Evolutionary conservation across 2,888 invertebrate species (phyloP).

Genomic region (Caenorhabditis japonica): DNA sequence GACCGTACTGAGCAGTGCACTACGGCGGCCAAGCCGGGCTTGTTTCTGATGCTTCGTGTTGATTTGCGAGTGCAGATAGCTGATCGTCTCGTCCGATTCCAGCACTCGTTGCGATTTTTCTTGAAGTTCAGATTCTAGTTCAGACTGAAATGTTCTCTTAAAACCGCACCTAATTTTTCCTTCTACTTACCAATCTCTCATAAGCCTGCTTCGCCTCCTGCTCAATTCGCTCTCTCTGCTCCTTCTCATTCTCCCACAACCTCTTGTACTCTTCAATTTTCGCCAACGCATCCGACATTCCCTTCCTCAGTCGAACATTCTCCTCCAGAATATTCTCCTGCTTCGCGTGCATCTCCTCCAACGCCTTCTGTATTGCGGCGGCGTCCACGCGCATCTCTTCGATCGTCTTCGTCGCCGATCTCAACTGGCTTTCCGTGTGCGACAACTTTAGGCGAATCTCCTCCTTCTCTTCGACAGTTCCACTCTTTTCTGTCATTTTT

Average conservation of each 20-base stretch:
- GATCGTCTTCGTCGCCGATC: slow-evolving; percentile 28
- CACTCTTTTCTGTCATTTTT: slow-evolving; percentile 28
- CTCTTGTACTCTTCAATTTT: slow-evolving; percentile 55
- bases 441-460: slow-evolving; percentile 16
- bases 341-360: slow-evolving; percentile 19
- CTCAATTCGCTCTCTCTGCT: slow-evolving; percentile 24
- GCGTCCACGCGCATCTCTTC: slow-evolving; percentile 51
- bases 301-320: slow-evolving; percentile 39
- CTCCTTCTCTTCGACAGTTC: slow-evolving; percentile 10
- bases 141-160: too few relatives aligned
- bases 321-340: slow-evolving; percentile 28
- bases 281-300: slow-evolving; percentile 47
- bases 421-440: slow-evolving; percentile 25
- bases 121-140: slow-evolving; percentile 2
- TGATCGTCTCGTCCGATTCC: slow-evolving; percentile 20
- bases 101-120: slow-evolving; percentile 1
- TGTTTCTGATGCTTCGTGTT: slow-evolving; percentile 41
- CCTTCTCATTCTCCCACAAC: slow-evolving; percentile 32
- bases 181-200: too few relatives aligned
- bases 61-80: slow-evolving; percentile 56
- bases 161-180: too few relatives aligned
- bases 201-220: slow-evolving; percentile 25
- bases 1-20: slow-evolving; percentile 40
- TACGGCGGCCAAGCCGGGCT: slow-evolving; percentile 49
- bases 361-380: slow-evolving; percentile 38